Evolutionary conservation across 1,140 invertebrate genomes (phyloP).

Genomic region (Neodiprion pinetum): DNA sequence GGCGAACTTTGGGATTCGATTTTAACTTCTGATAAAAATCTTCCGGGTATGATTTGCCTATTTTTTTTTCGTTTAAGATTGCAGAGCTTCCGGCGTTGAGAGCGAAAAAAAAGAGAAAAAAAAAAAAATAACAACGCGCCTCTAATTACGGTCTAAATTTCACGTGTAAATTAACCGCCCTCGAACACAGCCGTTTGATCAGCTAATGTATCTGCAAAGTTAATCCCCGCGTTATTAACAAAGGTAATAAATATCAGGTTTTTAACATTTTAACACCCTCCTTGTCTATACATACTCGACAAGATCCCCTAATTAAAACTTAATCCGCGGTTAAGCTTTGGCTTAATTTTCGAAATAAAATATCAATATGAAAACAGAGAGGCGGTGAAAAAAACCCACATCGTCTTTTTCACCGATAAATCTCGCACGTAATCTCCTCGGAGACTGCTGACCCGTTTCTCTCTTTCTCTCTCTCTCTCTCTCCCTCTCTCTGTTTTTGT

Average conservation of each 20-base stretch:
- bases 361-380: conserved; percentile 11
- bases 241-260: conserved; percentile 48
- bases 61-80: too few species aligned
- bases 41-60: too few species aligned
- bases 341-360: conserved; percentile 38
- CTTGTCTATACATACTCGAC: conserved; percentile 18
- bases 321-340: conserved; percentile 49
- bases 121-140: too few species aligned
- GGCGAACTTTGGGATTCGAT: conserved; percentile 23
- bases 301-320: conserved; percentile 51
- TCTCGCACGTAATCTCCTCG: conserved; percentile 15
- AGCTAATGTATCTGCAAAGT: neutral
- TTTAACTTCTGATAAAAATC: too few species aligned
- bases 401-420: conserved; percentile 37
- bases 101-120: too few species aligned
- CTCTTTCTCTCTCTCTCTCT: conserved; percentile 19
- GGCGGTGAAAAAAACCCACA: neutral
- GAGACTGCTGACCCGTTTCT: conserved; percentile 9
- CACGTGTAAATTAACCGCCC: too few species aligned
- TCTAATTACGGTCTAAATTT: too few species aligned
- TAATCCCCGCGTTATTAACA: neutral
- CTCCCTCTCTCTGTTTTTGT: neutral
- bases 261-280: conserved; percentile 36
- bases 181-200: neutral
- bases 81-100: too few species aligned